Percentiles rank a stretch among this genome's conserved stretches.
phyloP scores from a whole-genome alignment of 2,113 vertebrate genomes.

The Embiotoca jacksoni region DNA sequence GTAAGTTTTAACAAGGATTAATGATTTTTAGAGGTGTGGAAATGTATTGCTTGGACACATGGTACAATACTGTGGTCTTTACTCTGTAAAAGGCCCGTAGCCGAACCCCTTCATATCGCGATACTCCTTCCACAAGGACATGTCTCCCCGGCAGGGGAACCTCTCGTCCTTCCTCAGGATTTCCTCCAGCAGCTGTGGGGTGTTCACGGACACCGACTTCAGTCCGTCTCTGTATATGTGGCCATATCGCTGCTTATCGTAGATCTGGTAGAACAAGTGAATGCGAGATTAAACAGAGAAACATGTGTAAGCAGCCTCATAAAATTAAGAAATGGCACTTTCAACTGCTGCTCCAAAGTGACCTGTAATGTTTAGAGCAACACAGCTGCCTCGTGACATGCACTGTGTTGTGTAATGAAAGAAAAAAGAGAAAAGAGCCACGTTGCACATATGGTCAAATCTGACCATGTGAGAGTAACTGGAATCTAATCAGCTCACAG shows the following conservation, averaged over 20 bases:
- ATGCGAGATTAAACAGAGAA: background rate
- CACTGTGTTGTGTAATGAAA: too few relatives aligned
- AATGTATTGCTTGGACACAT: background rate
- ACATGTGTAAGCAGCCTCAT: background rate
- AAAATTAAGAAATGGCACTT: background rate
- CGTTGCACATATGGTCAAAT: background rate
- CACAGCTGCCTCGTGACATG: too few relatives aligned
- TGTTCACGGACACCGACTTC: conserved; percentile 82
- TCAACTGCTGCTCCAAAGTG: too few relatives aligned
- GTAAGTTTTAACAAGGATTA: background rate
- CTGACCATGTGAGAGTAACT: too few relatives aligned
- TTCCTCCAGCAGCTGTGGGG: conserved; percentile 88
- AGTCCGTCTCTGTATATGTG: conserved; percentile 85
- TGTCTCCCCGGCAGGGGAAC: conserved; percentile 88
- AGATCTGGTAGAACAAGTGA: conserved; percentile 62
- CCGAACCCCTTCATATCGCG: conserved; percentile 84
- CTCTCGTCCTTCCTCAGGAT: conserved; percentile 92
- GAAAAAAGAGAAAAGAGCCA: too few relatives aligned
- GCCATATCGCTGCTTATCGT: conserved; percentile 87
- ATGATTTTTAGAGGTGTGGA: background rate
- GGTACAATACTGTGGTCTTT: conserved; percentile 64
- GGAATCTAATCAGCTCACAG: too few relatives aligned
- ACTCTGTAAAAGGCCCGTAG: conserved; percentile 94
- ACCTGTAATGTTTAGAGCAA: too few relatives aligned
- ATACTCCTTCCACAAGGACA: conserved; percentile 91